These are phyloP conservation scores for Alviniconcha strummeri DNA, from an alignment of 2,888 invertebrate species.

Conservation along the genomic window DNA sequence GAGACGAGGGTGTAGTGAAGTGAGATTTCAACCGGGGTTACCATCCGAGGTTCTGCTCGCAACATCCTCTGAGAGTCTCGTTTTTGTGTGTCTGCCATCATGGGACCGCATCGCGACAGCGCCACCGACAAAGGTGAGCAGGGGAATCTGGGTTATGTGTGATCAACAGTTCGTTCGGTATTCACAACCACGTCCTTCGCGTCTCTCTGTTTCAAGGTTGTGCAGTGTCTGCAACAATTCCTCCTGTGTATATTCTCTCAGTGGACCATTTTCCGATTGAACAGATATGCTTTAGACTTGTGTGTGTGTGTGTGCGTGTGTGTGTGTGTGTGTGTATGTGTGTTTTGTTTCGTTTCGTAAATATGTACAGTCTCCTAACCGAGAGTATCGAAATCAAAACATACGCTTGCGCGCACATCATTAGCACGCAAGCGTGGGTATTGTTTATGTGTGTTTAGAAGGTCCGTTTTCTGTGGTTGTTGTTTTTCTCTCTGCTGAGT, in stretches of 20 bases:
- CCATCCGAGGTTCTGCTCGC: too few relatives aligned
- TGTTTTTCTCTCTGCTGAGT: too few relatives aligned
- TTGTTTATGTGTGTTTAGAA: too few relatives aligned
- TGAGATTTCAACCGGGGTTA: neutral
- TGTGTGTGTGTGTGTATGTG: neutral
- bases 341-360: neutral
- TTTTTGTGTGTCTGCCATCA: neutral
- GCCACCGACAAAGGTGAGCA: neutral
- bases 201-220: neutral
- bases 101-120: neutral
- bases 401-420: too few relatives aligned
- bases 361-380: too few relatives aligned
- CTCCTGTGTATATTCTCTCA: neutral
- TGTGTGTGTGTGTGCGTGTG: neutral
- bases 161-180: neutral
- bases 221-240: neutral
- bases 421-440: too few relatives aligned
- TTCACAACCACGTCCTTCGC: neutral
- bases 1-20: neutral
- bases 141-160: neutral
- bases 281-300: too few relatives aligned
- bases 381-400: too few relatives aligned
- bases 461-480: too few relatives aligned
- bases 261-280: neutral
- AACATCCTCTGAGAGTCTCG: neutral